Evolutionary conservation across 2,888 invertebrate species (phyloP).

Genomic region (Seladonia tumulorum): DNA sequence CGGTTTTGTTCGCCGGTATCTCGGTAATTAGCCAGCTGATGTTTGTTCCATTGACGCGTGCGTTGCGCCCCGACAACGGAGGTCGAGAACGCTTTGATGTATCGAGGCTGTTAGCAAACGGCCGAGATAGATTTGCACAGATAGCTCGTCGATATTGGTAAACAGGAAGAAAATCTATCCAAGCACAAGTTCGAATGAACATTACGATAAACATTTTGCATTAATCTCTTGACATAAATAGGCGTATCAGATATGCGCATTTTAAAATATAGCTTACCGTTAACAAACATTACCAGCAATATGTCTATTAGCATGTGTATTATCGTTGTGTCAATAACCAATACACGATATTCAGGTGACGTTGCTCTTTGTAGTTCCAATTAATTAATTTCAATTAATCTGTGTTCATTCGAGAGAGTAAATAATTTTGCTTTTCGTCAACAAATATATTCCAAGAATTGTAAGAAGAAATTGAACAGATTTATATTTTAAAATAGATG

Average conservation of each 20-base stretch:
- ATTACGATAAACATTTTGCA: neutral
- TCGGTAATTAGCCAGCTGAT: slow-evolving; percentile 20
- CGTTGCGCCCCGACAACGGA: neutral
- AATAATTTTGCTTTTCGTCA: too few relatives aligned
- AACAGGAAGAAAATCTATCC: neutral
- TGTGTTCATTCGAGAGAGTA: too few relatives aligned
- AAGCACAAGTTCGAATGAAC: neutral
- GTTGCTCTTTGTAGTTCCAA: too few relatives aligned
- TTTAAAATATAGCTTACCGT: neutral
- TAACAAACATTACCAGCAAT: neutral
- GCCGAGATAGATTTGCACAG: neutral
- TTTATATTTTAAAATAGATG: too few relatives aligned
- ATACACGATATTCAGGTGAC: too few relatives aligned
- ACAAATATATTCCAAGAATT: too few relatives aligned
- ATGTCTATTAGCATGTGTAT: too few relatives aligned
- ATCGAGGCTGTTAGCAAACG: neutral
- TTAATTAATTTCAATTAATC: too few relatives aligned
- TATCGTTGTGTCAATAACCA: neutral
- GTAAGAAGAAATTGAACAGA: too few relatives aligned
- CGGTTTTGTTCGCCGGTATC: neutral
- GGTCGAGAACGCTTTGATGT: neutral
- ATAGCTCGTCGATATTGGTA: neutral
- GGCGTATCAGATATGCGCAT: too few relatives aligned
- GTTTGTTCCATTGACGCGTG: neutral
- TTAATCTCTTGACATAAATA: too few relatives aligned